These are phyloP conservation scores for Diphyllodes magnificus DNA, from an alignment of 2,113 vertebrate species.

Conservation along the genomic window DNA sequence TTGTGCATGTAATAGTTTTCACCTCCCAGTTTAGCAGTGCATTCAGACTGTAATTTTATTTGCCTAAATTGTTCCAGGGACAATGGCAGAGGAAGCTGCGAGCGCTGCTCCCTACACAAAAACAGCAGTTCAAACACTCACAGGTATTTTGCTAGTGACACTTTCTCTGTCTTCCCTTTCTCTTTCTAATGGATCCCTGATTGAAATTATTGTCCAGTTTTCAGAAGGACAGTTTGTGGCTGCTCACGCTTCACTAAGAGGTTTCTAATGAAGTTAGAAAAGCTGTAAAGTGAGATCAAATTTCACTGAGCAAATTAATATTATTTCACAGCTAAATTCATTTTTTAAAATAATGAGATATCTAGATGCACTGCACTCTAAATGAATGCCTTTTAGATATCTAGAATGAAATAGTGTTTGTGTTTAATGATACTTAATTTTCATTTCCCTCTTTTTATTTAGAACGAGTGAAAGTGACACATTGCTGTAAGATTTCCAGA, in stretches of 20 bases:
- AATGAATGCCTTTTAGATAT: background rate
- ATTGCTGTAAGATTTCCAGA: background rate
- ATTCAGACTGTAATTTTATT: background rate
- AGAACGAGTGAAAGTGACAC: conserved; percentile 17
- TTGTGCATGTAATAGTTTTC: background rate
- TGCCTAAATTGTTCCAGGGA: background rate
- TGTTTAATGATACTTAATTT: background rate
- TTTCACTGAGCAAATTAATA: conserved; percentile 17
- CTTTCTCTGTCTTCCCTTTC: background rate
- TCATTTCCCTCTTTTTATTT: conserved; percentile 34
- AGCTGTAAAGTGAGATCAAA: conserved; percentile 26
- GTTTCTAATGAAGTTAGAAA: conserved; percentile 52
- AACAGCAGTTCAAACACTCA: background rate
- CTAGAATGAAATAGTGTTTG: background rate
- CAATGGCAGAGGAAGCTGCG: background rate
- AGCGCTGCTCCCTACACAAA: background rate
- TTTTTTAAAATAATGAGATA: background rate
- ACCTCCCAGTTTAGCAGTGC: background rate
- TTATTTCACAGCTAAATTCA: background rate
- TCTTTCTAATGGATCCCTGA: background rate
- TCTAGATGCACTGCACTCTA: background rate
- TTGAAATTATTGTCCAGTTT: background rate
- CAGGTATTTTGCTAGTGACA: background rate
- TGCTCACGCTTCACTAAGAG: background rate
- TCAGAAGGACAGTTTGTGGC: background rate